These are phyloP conservation scores for Bursaphelenchus okinawaensis DNA, from an alignment of 2,888 invertebrate genomes.

Conservation along the genomic window DNA sequence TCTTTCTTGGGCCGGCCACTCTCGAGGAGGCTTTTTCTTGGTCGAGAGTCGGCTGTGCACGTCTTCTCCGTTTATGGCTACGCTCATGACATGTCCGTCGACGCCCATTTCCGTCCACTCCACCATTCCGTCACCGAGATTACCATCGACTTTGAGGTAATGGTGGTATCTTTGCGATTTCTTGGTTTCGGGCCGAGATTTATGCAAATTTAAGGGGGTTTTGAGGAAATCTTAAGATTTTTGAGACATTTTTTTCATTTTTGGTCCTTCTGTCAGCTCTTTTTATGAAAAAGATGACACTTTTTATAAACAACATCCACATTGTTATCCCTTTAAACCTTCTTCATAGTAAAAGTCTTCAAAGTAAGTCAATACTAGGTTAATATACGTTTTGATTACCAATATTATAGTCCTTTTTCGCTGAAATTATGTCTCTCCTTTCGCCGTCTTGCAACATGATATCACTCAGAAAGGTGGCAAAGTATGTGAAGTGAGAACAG, in stretches of 20 bases:
- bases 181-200: too few species aligned
- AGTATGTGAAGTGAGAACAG: not conserved
- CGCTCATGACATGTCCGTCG: conserved; percentile 1
- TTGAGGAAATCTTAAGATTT: not conserved
- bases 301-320: not conserved
- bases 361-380: not conserved
- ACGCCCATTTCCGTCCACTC: conserved; percentile 5
- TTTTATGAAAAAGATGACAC: not conserved
- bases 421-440: too few species aligned
- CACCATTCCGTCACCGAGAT: conserved; percentile 13
- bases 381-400: not conserved
- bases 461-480: not conserved
- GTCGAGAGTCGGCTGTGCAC: not conserved
- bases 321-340: not conserved
- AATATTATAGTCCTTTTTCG: too few species aligned
- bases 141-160: conserved; percentile 9
- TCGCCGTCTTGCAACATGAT: not conserved
- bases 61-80: not conserved
- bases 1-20: not conserved
- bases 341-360: not conserved
- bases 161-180: too few species aligned
- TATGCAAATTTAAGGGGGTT: not conserved
- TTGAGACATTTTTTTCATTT: not conserved
- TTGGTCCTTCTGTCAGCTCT: not conserved
- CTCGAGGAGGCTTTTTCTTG: not conserved